Evolutionary conservation across 2,797 vertebrate species (phyloP).

Genomic region (Pristis pectinata): DNA sequence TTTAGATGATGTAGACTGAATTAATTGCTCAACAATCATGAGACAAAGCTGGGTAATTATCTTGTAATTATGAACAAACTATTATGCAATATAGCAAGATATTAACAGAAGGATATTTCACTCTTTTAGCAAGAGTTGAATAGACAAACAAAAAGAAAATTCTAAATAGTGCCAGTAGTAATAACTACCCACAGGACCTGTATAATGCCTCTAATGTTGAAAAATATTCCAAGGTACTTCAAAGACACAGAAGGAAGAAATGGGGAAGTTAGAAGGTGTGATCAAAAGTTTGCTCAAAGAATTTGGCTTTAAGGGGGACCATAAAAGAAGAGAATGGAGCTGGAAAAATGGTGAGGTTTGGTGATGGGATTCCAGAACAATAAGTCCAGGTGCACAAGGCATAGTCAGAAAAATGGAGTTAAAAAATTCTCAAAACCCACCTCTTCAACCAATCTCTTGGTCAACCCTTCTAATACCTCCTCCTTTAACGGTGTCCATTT

Average conservation of each 20-base stretch:
- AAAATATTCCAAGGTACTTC: conserved; percentile 1
- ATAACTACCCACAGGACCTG: no score
- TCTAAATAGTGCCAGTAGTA: background rate
- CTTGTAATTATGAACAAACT: background rate
- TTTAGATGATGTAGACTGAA: background rate
- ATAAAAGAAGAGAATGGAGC: background rate
- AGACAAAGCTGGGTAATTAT: background rate
- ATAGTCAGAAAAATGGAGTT: background rate
- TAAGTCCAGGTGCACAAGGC: background rate
- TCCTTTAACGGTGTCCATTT: background rate
- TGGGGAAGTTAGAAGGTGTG: background rate
- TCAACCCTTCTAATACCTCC: background rate
- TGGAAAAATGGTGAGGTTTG: background rate
- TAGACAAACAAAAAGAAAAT: background rate
- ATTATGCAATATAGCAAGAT: background rate
- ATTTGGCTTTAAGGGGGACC: background rate
- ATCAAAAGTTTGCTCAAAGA: background rate
- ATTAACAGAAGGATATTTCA: background rate
- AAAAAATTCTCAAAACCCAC: background rate
- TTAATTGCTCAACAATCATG: background rate
- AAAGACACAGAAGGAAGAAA: background rate
- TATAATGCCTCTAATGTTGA: background rate
- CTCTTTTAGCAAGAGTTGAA: background rate
- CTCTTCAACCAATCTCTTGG: background rate
- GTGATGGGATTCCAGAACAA: background rate